These are phyloP conservation scores for Stenopsyche tienmushanensis DNA, from an alignment of 1,140 invertebrate genomes.

Conservation along the genomic window DNA sequence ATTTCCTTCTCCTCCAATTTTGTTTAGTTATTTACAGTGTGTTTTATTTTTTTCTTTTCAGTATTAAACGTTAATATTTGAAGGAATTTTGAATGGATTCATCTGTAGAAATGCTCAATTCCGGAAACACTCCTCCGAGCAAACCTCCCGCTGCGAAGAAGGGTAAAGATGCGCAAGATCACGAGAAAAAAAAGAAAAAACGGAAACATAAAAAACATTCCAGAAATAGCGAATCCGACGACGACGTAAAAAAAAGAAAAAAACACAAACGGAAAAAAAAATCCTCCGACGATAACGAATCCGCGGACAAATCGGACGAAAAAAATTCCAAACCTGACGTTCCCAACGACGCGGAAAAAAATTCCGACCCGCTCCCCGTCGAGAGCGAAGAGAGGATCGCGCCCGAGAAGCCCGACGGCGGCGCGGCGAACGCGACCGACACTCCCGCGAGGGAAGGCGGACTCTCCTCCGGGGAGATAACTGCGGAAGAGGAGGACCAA, in stretches of 20 bases:
- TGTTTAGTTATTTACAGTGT: too few relatives aligned
- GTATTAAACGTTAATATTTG: conserved; percentile 21
- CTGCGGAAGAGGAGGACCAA: conserved; percentile 77
- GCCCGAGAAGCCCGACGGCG: conserved; percentile 37
- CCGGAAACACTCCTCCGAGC: conserved; percentile 9
- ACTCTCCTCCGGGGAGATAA: conserved; percentile 64
- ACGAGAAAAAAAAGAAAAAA: conserved; percentile 38
- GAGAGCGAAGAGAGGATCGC: conserved; percentile 42
- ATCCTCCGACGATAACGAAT: neutral
- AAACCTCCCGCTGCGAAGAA: conserved; percentile 5
- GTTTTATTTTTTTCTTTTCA: conserved; percentile 29
- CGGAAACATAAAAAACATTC: conserved; percentile 41
- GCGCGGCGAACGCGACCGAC: too few relatives aligned
- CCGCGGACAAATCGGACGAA: neutral
- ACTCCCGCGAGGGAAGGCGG: conserved; percentile 53
- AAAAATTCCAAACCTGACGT: neutral
- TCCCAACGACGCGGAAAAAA: conserved; percentile 43
- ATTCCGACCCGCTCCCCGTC: conserved; percentile 43
- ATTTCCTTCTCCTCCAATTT: too few relatives aligned
- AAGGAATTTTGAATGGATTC: conserved; percentile 24
- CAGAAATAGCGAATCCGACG: conserved; percentile 44
- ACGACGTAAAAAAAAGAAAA: conserved; percentile 56
- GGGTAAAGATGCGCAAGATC: conserved; percentile 1
- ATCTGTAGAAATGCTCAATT: neutral
- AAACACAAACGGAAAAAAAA: conserved; percentile 57